Conservation (phyloP, 2,113 vertebrate species). For the Cyanoderma ruficeps region DNA sequence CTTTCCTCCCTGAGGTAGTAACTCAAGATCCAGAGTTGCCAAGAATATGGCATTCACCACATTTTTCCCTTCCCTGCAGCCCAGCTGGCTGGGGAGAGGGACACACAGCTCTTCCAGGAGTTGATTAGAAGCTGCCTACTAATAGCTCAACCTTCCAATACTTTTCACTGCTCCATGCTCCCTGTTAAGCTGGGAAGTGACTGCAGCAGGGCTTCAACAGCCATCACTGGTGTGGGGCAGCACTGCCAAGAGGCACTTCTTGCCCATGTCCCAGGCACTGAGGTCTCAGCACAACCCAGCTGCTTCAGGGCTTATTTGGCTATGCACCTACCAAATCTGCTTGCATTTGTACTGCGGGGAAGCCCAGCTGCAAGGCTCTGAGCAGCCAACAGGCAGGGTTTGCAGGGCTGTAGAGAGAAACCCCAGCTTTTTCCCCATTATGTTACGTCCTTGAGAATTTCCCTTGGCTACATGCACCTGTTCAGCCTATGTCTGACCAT, state of each 20-base stretch:
- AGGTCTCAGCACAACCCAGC: neutral
- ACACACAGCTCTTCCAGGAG: neutral
- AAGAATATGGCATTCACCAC: neutral
- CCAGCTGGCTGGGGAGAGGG: neutral
- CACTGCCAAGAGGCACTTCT: neutral
- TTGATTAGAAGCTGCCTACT: neutral
- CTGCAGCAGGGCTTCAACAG: rapidly evolving
- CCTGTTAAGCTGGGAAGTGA: neutral
- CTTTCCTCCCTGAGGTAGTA: neutral
- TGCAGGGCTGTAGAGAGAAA: neutral
- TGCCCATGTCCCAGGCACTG: rapidly evolving
- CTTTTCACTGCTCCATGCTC: neutral
- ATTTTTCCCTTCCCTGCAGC: neutral
- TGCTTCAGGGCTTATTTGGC: neutral
- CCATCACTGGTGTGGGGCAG: neutral
- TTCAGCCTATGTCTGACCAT: neutral
- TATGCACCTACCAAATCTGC: rapidly evolving
- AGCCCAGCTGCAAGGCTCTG: neutral
- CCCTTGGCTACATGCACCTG: neutral
- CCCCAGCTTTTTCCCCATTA: rapidly evolving
- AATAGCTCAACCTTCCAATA: neutral
- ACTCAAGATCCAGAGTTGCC: neutral
- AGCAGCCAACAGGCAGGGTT: rapidly evolving
- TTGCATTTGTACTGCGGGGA: neutral
- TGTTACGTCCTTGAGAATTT: neutral